These are phyloP conservation scores for Amazona vittata DNA, from an alignment of 2,113 vertebrate genomes.

Conservation along the genomic window DNA sequence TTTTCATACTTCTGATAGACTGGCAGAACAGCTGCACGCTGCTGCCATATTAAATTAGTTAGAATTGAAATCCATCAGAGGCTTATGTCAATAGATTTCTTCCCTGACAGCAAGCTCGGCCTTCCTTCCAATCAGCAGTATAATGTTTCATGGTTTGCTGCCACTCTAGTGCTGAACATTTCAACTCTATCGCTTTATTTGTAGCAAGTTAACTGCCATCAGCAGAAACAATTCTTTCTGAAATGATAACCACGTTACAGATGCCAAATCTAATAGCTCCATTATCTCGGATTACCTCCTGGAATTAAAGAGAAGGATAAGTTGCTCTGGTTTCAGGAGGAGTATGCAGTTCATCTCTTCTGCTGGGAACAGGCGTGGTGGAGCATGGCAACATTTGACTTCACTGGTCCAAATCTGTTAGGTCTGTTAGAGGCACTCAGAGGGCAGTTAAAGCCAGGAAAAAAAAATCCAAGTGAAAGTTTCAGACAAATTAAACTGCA, in stretches of 20 bases:
- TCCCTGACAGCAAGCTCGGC: constrained; percentile 7
- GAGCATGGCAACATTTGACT: background rate
- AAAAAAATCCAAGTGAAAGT: background rate
- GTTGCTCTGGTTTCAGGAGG: background rate
- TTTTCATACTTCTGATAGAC: background rate
- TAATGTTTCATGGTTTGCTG: constrained; percentile 35
- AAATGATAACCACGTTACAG: constrained; percentile 58
- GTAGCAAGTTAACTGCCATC: constrained; percentile 34
- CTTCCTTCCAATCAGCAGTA: background rate
- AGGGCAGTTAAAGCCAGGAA: background rate
- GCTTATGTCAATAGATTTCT: background rate
- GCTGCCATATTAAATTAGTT: constrained; percentile 25
- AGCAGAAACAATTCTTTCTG: constrained; percentile 62
- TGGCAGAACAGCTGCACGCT: background rate
- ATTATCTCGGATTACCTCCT: constrained; percentile 49
- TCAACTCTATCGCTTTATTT: constrained; percentile 47
- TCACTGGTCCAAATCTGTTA: background rate
- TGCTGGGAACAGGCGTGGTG: background rate
- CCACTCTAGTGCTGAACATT: constrained; percentile 1
- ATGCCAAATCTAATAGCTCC: constrained; percentile 68
- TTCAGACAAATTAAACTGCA: background rate
- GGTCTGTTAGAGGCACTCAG: background rate
- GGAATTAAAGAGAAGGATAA: constrained; percentile 49
- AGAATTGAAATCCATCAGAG: background rate
- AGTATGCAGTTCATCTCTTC: background rate